A percentile compares a stretch with the other conserved stretches of the same genome.
phyloP scores from a whole-genome alignment of 2,113 vertebrate genomes.

The Barnardius zonarius region DNA sequence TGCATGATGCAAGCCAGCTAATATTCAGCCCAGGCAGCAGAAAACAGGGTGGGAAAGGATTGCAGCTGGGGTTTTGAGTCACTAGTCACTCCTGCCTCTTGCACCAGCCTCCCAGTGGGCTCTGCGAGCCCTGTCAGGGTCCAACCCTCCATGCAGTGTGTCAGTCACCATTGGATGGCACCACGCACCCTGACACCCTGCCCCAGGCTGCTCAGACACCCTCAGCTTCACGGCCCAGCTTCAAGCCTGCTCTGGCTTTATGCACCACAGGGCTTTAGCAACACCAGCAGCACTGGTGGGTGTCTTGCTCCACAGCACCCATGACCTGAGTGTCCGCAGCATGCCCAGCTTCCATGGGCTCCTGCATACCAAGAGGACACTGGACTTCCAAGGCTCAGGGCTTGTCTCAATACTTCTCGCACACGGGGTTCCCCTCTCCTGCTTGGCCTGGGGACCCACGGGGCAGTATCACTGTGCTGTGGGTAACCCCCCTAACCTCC shows the following conservation, averaged over 20 bases:
- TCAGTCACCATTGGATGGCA: neutral
- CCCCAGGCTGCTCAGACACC: neutral
- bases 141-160: neutral
- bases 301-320: neutral
- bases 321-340: accelerated
- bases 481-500: neutral
- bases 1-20: neutral
- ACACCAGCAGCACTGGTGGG: neutral
- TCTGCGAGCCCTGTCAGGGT: neutral
- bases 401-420: neutral
- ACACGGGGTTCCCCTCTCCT: neutral
- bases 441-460: no score
- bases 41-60: neutral
- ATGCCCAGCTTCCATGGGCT: neutral
- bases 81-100: neutral
- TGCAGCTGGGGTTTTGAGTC: accelerated
- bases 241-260: neutral
- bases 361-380: neutral
- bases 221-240: neutral
- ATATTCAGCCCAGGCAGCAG: neutral
- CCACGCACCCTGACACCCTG: neutral
- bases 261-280: neutral
- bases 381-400: neutral
- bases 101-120: neutral
- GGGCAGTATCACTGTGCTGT: neutral